Base-by-base conservation (phyloP, 1,140 invertebrate genomes). In the Ips typographus region DNA sequence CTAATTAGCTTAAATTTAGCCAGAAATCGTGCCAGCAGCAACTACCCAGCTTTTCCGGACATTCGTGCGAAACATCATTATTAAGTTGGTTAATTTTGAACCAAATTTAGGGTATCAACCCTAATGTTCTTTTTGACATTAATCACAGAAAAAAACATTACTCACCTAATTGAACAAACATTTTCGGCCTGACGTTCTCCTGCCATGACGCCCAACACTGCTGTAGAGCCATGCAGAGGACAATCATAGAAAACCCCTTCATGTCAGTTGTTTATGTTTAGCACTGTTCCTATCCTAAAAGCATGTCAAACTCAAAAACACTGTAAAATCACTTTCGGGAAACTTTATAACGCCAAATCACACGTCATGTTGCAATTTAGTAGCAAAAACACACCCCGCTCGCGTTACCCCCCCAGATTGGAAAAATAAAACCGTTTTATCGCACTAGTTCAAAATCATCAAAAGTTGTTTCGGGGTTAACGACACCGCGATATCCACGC, bases 91-190 rank as follows among this genome's bases (percentile, higher is more conserved):
- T 22, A 22, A 22, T 22, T 22, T 22, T 22, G 22, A 22, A 22
- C 22, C 22, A 22, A 22, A 22, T 22, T 22, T 22, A 22, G 22
- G 22, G 22, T 22, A 22, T 22, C 22, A 22, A 22, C 22, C 22
- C 22, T 22, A 22, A 22, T 22, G 22, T 22, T 22, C 22, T 22
- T 22, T 22, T 22, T 22, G 22, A 22, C 22, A 22, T 22, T 22
- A 22, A 22, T 22, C 22, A 22, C 22, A 22, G 22, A 22, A 22
- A 22, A n/a, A 22, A 22, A 22, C 22, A 22, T 22, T 4, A 89
- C 90, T 89, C 80, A 93, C 91, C 91, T 87, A 92, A 85, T 86
- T 92, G 89, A 80, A 92, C 90, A 85, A 90, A 91, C 86, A 92
- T 90, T 87, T 92, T 93, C 75, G 91, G 91, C 83, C 90, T 86